Percentiles rank a stretch among this genome's conserved stretches.
These are phyloP conservation scores for Pangasianodon hypophthalmus DNA, from an alignment of 2,113 vertebrate species.

Conservation along the genomic window DNA sequence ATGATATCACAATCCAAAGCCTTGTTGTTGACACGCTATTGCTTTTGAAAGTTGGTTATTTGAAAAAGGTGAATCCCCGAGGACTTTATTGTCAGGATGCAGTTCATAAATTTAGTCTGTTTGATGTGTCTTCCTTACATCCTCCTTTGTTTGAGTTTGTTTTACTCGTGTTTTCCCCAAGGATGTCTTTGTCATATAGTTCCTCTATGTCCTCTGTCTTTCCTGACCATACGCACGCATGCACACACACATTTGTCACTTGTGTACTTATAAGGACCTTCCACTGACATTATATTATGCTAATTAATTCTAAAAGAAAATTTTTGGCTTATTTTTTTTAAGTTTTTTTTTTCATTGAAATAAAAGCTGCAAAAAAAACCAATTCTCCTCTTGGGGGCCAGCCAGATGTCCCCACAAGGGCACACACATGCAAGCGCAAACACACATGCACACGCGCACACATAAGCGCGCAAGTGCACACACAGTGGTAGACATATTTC, in stretches of 20 bases:
- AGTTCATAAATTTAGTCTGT: constrained; percentile 52
- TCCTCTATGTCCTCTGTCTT: constrained; percentile 32
- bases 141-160: constrained; percentile 37
- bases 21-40: constrained; percentile 1
- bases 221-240: not conserved
- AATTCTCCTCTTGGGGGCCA: not conserved
- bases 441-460: not conserved
- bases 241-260: not conserved
- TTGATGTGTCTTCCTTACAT: constrained; percentile 45
- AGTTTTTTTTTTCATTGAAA: not conserved
- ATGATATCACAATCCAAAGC: too few species aligned
- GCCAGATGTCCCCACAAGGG: not conserved
- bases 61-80: constrained; percentile 26
- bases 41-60: constrained; percentile 1
- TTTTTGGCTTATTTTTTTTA: too few species aligned
- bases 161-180: constrained; percentile 35
- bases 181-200: constrained; percentile 31
- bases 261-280: not conserved
- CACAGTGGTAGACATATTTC: not conserved
- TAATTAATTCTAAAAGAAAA: not conserved
- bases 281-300: not conserved
- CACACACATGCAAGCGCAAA: not conserved
- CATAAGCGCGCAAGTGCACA: not conserved
- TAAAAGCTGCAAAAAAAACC: not conserved
- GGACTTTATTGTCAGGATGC: constrained; percentile 44